Evolutionary conservation across 2,888 invertebrate genomes (phyloP), one percentile per base, ranked within the genome.

Genomic region (Aspidiotus destructor): DNA sequence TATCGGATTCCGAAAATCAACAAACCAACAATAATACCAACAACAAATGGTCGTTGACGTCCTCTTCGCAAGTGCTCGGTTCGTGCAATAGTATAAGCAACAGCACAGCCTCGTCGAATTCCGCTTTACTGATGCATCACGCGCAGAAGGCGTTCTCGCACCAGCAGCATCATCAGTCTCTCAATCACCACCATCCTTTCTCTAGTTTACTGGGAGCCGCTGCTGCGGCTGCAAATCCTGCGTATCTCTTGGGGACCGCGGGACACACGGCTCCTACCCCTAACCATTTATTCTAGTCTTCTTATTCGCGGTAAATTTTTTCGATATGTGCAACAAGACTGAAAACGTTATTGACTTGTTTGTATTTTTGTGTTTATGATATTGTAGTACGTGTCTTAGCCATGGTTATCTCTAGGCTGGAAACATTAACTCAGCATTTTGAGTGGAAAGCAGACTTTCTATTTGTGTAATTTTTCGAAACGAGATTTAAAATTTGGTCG

Each of bases 141-240:
- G 79, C 79, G 9, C 79, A 79, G 73, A 79, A 79, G 73, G 79
- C 78, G 44, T 75, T 79, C 69, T 78, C 78, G 8, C 77, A 78
- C n/a, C 73, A 73, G 41, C 79, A 79, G 72, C 72, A 73, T 62
- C 71, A 72, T 53, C 71, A 72, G 17, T 69, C 61, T 41, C 60
- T 69, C n/a, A 70, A 71, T 53, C 71, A 71, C 41, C 71, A 73
- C 62, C 73, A 73, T 64, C 73, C 72, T n/a, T 72, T 74, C 52
- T 70, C 72, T 61, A 71, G 71, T 42, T 48, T 71, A 15, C 52
- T 71, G 41, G 71, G 71, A 15, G 71, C 71, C 8, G 71, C 69
- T 10, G 71, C 70, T 7, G 70, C 69, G 7, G 72, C 72, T 9
- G 72, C 72, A 0, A 72, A 71, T 41, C 73, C 74, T 1, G 74